A percentile compares a stretch with the other conserved stretches of the same genome.
phyloP scores from a whole-genome alignment of 2,888 invertebrate genomes.

The Leptopilina syphax region DNA sequence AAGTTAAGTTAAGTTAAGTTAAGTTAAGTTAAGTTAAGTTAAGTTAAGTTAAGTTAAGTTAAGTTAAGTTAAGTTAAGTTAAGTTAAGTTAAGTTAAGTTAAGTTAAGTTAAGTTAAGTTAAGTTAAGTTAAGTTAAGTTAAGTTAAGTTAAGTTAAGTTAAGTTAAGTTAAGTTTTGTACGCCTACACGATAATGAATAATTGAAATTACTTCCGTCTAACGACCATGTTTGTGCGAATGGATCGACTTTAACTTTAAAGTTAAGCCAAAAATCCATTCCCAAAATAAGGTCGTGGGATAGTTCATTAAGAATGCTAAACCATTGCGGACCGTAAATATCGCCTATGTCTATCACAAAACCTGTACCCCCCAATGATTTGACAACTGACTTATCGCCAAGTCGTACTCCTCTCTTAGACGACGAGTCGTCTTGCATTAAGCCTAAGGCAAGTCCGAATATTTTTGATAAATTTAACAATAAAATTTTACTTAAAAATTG shows the following conservation, averaged over 20 bases:
- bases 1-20: too few relatives aligned
- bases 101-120: too few relatives aligned
- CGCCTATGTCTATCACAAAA: background rate
- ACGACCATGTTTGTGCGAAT: background rate
- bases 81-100: too few relatives aligned
- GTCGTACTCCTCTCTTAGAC: background rate
- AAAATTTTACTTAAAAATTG: too few relatives aligned
- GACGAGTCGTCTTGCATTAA: background rate
- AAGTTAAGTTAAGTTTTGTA: too few relatives aligned
- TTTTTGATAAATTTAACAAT: too few relatives aligned
- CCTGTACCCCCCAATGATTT: background rate
- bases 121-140: too few relatives aligned
- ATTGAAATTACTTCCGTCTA: background rate
- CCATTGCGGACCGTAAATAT: background rate
- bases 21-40: too few relatives aligned
- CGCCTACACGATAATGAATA: background rate
- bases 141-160: too few relatives aligned
- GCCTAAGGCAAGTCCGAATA: too few relatives aligned
- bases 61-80: too few relatives aligned
- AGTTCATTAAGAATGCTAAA: background rate
- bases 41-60: too few relatives aligned
- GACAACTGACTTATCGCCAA: background rate
- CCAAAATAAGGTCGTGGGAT: background rate
- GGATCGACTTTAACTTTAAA: slow-evolving; percentile 1
- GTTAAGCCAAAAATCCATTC: slow-evolving; percentile 7